A percentile compares a stretch with the other conserved stretches of the same genome.
These are phyloP conservation scores for Peribatodes rhomboidaria DNA, from an alignment of 2,888 invertebrate genomes.

Conservation along the genomic window DNA sequence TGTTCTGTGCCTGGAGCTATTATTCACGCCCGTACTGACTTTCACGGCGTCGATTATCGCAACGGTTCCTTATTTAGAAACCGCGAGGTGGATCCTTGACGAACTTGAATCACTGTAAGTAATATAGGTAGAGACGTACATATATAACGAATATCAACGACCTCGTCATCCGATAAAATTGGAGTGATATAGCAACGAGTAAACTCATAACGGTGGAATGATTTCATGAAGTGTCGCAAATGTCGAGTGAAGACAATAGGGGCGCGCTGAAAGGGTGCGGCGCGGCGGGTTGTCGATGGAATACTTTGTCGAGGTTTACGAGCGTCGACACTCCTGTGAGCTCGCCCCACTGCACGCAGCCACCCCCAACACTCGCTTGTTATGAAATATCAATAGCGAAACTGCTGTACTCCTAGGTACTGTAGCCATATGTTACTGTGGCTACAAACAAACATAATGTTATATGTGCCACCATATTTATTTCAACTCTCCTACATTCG, in stretches of 20 bases:
- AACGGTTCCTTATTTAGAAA: conserved; percentile 76
- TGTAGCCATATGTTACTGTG: conserved; percentile 24
- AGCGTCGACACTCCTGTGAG: conserved; percentile 71
- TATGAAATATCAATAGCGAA: conserved; percentile 75
- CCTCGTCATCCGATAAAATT: conserved; percentile 54
- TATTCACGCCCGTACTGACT: conserved; percentile 81
- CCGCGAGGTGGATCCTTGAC: conserved; percentile 52
- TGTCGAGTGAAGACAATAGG: conserved; percentile 77
- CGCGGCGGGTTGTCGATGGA: conserved; percentile 74
- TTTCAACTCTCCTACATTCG: conserved; percentile 8
- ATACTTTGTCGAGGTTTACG: conserved; percentile 82
- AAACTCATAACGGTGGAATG: conserved; percentile 74
- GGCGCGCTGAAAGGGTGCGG: conserved; percentile 64
- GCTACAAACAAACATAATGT: conserved; percentile 9
- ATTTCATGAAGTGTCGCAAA: conserved; percentile 79
- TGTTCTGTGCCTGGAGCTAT: conserved; percentile 79
- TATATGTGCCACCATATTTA: conserved; percentile 17
- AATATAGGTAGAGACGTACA: conserved; percentile 14
- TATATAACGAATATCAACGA: conserved; percentile 35
- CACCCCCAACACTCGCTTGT: conserved; percentile 69
- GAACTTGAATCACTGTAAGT: conserved; percentile 40
- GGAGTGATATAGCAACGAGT: conserved; percentile 51
- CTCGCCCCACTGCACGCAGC: conserved; percentile 60
- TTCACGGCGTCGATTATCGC: conserved; percentile 80
- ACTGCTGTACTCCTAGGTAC: conserved; percentile 47